A percentile compares a stretch with the other conserved stretches of the same genome.
phyloP scores from a whole-genome alignment of 2,888 invertebrate genomes.

The Heteropelma amictum region DNA sequence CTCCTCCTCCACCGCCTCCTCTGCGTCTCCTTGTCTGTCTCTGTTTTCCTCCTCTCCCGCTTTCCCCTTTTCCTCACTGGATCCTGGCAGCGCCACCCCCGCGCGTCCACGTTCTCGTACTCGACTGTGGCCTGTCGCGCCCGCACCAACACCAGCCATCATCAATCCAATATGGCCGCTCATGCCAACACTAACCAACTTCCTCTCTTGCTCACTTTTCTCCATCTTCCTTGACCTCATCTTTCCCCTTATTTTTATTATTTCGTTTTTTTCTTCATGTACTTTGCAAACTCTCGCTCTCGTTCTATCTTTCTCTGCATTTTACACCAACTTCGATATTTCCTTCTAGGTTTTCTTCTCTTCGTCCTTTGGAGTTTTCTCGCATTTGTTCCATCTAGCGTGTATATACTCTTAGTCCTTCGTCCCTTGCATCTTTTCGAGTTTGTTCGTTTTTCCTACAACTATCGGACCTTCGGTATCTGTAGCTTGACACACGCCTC shows the following conservation, averaged over 20 bases:
- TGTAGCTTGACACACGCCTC: too few relatives aligned
- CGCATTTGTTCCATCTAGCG: background rate
- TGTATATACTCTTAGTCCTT: too few relatives aligned
- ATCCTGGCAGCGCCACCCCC: conserved; percentile 54
- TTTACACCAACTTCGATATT: conserved; percentile 44
- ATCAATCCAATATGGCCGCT: conserved; percentile 75
- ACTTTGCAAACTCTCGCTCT: conserved; percentile 34
- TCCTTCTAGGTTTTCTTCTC: conserved; percentile 52
- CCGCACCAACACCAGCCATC: conserved; percentile 56
- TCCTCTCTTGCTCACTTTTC: conserved; percentile 40
- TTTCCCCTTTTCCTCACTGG: conserved; percentile 47
- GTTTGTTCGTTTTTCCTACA: too few relatives aligned
- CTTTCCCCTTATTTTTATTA: conserved; percentile 49
- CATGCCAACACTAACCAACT: conserved; percentile 62
- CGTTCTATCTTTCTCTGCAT: conserved; percentile 45
- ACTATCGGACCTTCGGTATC: too few relatives aligned
- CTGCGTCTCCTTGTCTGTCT: conserved; percentile 50
- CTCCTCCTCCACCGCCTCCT: conserved; percentile 57
- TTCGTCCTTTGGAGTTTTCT: conserved; percentile 31
- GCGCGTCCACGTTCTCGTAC: conserved; percentile 67
- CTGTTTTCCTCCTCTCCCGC: conserved; percentile 52
- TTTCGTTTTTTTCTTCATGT: conserved; percentile 33
- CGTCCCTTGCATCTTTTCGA: too few relatives aligned
- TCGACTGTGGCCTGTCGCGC: conserved; percentile 63
- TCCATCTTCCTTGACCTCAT: conserved; percentile 57